These are phyloP conservation scores for Martes martes DNA, from an alignment of 2,113 vertebrate species.

Conservation along the genomic window DNA sequence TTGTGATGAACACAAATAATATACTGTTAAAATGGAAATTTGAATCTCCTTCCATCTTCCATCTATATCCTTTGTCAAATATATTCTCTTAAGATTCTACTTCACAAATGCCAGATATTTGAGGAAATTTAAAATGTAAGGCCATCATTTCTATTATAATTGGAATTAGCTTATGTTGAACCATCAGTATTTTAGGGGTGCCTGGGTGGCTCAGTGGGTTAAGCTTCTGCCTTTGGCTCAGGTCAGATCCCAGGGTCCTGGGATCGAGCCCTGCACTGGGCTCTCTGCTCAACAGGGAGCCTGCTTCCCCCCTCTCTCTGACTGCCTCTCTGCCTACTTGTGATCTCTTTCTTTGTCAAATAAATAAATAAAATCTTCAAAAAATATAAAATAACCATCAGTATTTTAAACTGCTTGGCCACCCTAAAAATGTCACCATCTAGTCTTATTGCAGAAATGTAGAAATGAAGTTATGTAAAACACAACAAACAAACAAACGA, in stretches of 20 bases:
- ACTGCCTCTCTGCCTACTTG: no score
- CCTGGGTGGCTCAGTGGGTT: no score
- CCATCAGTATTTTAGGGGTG: neutral
- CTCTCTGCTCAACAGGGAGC: no score
- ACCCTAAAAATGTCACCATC: neutral
- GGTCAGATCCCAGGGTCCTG: no score
- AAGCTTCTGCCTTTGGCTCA: no score
- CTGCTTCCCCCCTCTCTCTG: no score
- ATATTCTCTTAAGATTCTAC: neutral
- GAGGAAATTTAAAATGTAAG: neutral
- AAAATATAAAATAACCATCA: neutral
- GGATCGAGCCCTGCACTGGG: no score
- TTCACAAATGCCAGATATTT: neutral
- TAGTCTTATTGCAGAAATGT: neutral
- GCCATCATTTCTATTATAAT: neutral
- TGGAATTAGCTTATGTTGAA: neutral
- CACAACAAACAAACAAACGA: neutral
- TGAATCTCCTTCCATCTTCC: neutral
- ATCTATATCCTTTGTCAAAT: neutral
- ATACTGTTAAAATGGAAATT: neutral
- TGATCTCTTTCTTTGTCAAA: no score
- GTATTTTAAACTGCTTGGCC: neutral
- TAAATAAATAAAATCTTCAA: no score
- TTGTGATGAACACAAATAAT: neutral
- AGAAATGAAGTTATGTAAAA: neutral